Evolutionary conservation across 2,888 invertebrate genomes (phyloP), one percentile per base, ranked within the genome.

Genomic region (Perdita meconis): DNA sequence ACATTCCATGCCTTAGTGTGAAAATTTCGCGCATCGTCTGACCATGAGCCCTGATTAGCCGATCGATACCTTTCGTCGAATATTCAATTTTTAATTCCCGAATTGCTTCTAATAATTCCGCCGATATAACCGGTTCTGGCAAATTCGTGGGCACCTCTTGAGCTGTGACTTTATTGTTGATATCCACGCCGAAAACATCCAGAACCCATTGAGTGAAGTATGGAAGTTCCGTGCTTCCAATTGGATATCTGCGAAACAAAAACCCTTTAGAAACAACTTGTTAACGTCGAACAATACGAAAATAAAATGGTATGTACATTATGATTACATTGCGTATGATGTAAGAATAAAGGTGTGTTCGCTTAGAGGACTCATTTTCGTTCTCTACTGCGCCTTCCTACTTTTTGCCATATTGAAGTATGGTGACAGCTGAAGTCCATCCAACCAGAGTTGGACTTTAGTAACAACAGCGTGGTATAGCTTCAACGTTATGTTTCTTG

Each of bases 11-110:
- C 86, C 97, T 94, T 67, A 99, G 92, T 13, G 94, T 94, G 83
- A 96, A 96, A 79, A 99, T 96, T 89, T 99, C 99, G 84, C 97
- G 95, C 59, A 99, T 93, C 0, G 98, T 98, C 92, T 99, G 99
- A 0, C 98, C 98, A 91, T 98, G 98, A 0, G 97, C 96, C 76
- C 98, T 94, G 82, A 98, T 95, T 72, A 98, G 93, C 50, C 99
- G 94, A 90, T 98, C 98, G 86, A 96, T 94, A 0, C 97, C 97
- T 64, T 97, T 95, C 40, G 94, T 93, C 0, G 97, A 96, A 90
- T 94, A 93, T 1, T 94, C 93, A 47, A 97, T 94, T 2, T 93
- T 93, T 1, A 93, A 90, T 22, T 92, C 87, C 50, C 93, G 90
- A 38, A 97, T 87, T 47, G 94, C 95, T 3, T 94, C 91, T 51